phyloP scores from a whole-genome alignment of 2,797 vertebrate genomes.

The Setipinna tenuifilis region DNA sequence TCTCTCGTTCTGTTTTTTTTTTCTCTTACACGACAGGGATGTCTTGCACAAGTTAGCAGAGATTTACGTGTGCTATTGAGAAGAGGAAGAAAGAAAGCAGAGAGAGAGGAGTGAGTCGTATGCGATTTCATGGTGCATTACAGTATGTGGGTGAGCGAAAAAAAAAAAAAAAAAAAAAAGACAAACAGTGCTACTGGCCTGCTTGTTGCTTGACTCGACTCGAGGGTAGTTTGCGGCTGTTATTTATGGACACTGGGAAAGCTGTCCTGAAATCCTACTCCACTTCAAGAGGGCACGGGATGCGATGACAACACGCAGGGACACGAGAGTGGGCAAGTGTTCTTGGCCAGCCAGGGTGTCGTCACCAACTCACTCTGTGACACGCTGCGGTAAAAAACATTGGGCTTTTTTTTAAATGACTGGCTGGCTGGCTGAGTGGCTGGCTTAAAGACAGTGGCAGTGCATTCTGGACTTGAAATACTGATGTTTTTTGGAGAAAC shows the following conservation, averaged over 20 bases:
- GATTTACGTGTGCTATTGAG: constrained; percentile 19
- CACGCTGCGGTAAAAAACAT: neutral
- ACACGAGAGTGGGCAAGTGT: neutral
- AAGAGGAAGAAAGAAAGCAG: neutral
- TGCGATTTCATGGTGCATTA: neutral
- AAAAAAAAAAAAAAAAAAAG: neutral
- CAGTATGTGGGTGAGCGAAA: neutral
- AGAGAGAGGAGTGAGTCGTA: neutral
- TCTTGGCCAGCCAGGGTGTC: constrained; percentile 6
- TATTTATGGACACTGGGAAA: neutral
- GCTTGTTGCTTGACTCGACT: neutral
- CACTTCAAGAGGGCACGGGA: constrained; percentile 10
- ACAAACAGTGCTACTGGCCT: constrained; percentile 1
- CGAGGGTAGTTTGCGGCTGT: neutral
- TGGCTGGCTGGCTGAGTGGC: too few relatives aligned
- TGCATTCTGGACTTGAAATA: too few relatives aligned
- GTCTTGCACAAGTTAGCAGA: neutral
- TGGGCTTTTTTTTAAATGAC: too few relatives aligned
- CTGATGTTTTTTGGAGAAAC: too few relatives aligned
- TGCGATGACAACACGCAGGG: neutral
- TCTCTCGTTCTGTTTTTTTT: neutral
- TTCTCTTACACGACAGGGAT: constrained; percentile 6
- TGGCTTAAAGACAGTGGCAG: too few relatives aligned
- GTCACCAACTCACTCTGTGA: neutral
- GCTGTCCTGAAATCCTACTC: neutral